Conservation (phyloP, 1,140 invertebrate genomes). For the Archivesica marissinica region DNA sequence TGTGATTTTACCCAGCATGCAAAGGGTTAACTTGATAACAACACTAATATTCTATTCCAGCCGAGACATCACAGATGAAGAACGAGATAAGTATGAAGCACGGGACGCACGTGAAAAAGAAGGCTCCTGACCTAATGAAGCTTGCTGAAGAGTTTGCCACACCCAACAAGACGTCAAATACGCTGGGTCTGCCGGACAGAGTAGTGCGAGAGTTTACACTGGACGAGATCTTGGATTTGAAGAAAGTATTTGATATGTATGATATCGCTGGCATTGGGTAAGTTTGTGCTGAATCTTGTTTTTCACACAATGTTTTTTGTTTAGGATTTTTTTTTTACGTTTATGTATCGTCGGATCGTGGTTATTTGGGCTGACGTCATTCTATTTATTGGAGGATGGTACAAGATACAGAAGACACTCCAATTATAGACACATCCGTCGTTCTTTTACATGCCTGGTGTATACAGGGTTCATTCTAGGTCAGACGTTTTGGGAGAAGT, state of each 20-base stretch:
- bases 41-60: slow-evolving; percentile 13
- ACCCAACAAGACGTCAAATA: slow-evolving; percentile 15
- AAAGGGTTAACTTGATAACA: too few species aligned
- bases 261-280: slow-evolving; percentile 59
- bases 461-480: too few species aligned
- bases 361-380: too few species aligned
- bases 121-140: slow-evolving; percentile 35
- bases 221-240: slow-evolving; percentile 56
- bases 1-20: too few species aligned
- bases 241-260: slow-evolving; percentile 57
- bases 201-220: slow-evolving; percentile 39
- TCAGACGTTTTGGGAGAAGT: too few species aligned
- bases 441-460: too few species aligned
- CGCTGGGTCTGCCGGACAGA: slow-evolving; percentile 38
- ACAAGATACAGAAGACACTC: too few species aligned
- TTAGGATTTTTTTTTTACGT: too few species aligned
- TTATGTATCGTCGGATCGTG: too few species aligned
- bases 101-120: slow-evolving; percentile 39
- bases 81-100: slow-evolving; percentile 41
- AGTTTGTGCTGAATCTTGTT: background rate
- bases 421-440: too few species aligned
- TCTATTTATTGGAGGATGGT: too few species aligned
- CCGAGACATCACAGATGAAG: slow-evolving; percentile 45
- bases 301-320: too few species aligned
- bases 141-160: slow-evolving; percentile 47